A percentile compares a stretch with the other conserved stretches of the same genome.
Conservation (phyloP, 1,140 invertebrate species). For the Himalopsyche phryganea region DNA sequence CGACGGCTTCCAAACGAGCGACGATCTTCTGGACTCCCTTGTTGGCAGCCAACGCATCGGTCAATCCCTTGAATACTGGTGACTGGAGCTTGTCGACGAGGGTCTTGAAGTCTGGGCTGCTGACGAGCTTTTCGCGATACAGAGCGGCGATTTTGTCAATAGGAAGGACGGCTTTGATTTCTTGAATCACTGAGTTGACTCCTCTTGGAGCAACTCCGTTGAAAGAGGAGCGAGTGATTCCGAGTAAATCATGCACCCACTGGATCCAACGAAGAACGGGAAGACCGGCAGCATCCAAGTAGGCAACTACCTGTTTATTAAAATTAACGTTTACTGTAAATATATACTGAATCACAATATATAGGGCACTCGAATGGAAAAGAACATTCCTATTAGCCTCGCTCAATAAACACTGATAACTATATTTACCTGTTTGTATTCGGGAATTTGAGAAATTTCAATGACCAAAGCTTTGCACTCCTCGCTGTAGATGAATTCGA, state of each 20-base stretch:
- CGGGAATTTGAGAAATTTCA: slow-evolving; percentile 4
- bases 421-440: slow-evolving; percentile 3
- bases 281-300: slow-evolving; percentile 6
- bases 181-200: slow-evolving; percentile 3
- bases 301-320: slow-evolving; percentile 2
- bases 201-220: background rate
- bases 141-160: slow-evolving; percentile 4
- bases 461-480: background rate
- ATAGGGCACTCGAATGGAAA: no score
- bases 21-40: background rate
- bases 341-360: no score
- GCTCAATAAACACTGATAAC: no score
- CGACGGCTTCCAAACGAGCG: background rate
- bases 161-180: slow-evolving; percentile 4
- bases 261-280: slow-evolving; percentile 7
- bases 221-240: background rate
- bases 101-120: slow-evolving; percentile 11
- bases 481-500: slow-evolving; percentile 6
- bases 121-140: background rate
- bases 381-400: no score
- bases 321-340: no score
- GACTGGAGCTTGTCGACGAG: slow-evolving; percentile 5
- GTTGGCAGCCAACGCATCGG: background rate
- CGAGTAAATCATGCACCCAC: background rate
- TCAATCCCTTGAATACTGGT: slow-evolving; percentile 5